A percentile compares a stretch with the other conserved stretches of the same genome.
Evolutionary conservation across 2,113 vertebrate genomes (phyloP).

Genomic region (Gnathonemus echidnorhynchus): DNA sequence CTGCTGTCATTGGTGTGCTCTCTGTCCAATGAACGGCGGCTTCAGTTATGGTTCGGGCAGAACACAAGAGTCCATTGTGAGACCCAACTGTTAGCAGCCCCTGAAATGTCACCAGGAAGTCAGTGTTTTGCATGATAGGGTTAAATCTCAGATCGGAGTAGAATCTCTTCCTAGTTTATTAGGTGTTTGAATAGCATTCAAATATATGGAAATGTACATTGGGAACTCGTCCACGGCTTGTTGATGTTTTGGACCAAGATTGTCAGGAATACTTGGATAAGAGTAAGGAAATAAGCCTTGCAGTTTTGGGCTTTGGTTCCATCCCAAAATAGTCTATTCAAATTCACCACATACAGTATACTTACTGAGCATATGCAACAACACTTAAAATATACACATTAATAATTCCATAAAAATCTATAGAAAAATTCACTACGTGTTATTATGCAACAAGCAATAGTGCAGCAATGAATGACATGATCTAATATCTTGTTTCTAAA

Average conservation of each 20-base stretch:
- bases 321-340: neutral
- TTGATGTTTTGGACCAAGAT: neutral
- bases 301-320: neutral
- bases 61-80: neutral
- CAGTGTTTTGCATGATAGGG: conserved; percentile 50
- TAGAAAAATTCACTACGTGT: neutral
- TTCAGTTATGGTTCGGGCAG: neutral
- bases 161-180: conserved; percentile 35
- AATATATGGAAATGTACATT: conserved; percentile 41
- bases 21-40: neutral
- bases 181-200: conserved; percentile 50
- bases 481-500: neutral
- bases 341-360: neutral
- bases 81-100: neutral
- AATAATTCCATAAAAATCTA: neutral
- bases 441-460: neutral
- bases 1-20: neutral
- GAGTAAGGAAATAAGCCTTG: neutral
- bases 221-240: neutral
- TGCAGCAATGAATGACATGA: neutral
- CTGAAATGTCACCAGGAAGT: conserved; percentile 9
- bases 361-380: neutral
- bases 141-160: conserved; percentile 35
- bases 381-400: neutral
- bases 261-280: neutral